Evolutionary conservation across 2,888 invertebrate species (phyloP).

Genomic region (Yponomeuta cagnagella): DNA sequence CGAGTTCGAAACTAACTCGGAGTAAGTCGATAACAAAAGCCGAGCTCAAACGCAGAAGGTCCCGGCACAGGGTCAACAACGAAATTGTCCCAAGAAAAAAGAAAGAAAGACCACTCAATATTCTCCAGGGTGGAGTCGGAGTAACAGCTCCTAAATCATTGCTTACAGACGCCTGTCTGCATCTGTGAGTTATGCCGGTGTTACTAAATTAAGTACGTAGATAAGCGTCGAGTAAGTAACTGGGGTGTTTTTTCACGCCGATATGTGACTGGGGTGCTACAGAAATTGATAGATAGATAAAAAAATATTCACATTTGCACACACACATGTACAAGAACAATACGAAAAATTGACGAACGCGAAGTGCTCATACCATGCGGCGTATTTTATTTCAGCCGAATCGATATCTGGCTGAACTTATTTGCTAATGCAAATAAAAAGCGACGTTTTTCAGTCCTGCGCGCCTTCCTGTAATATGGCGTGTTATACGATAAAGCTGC

Average conservation of each 20-base stretch:
- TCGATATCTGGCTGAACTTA: too few species aligned
- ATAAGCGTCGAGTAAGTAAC: background rate
- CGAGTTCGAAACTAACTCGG: background rate
- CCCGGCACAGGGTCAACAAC: background rate
- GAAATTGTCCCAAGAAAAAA: background rate
- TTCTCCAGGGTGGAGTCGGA: background rate
- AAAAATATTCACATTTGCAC: too few species aligned
- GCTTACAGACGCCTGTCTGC: background rate
- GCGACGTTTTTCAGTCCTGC: too few species aligned
- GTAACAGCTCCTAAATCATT: conserved; percentile 3
- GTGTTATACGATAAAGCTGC: too few species aligned
- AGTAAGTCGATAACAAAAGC: background rate
- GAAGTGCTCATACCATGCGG: too few species aligned
- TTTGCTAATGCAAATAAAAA: too few species aligned
- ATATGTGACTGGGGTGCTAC: background rate
- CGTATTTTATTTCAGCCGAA: too few species aligned
- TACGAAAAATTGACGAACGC: too few species aligned
- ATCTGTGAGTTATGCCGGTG: background rate
- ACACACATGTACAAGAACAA: too few species aligned
- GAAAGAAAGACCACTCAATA: background rate
- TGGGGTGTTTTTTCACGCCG: background rate
- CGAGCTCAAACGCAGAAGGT: background rate
- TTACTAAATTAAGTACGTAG: background rate
- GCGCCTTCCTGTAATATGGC: too few species aligned
- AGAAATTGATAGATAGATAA: too few species aligned